Conservation (phyloP, 2,888 invertebrate species). For the Itoplectis maculator region DNA sequence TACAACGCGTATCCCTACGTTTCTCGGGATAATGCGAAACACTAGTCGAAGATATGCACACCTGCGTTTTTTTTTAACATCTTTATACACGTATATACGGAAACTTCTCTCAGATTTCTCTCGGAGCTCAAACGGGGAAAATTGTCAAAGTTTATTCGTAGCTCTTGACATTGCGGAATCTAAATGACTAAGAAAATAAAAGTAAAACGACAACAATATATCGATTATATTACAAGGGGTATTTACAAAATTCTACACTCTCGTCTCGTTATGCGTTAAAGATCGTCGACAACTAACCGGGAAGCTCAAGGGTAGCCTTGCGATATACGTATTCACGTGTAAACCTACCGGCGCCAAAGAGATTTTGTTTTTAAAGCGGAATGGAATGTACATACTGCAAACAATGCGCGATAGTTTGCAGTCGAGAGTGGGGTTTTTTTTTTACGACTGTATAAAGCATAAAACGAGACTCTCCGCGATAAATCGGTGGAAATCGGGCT, state of each 20-base stretch:
- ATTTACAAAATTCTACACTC: conserved; percentile 60
- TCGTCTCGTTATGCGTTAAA: conserved; percentile 36
- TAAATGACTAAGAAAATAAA: conserved; percentile 41
- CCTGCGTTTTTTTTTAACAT: conserved; percentile 3
- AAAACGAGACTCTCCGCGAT: conserved; percentile 7
- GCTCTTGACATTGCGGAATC: conserved; percentile 44
- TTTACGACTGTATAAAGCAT: not conserved
- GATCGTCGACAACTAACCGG: conserved; percentile 58
- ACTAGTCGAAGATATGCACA: conserved; percentile 52
- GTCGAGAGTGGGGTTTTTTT: conserved; percentile 12
- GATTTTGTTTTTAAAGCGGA: conserved; percentile 44
- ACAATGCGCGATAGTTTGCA: conserved; percentile 41
- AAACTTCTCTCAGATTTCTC: conserved; percentile 18
- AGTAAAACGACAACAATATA: conserved; percentile 35
- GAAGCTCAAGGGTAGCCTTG: conserved; percentile 60
- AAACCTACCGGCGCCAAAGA: conserved; percentile 54
- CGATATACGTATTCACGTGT: conserved; percentile 40
- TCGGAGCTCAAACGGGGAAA: not conserved
- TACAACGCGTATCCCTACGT: conserved; percentile 36
- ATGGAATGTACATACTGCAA: conserved; percentile 63
- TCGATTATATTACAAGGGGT: conserved; percentile 54
- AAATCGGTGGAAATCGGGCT: conserved; percentile 46
- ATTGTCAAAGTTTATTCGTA: conserved; percentile 42
- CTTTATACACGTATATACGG: conserved; percentile 15
- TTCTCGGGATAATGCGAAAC: conserved; percentile 45